Conservation (phyloP, 53 echinoderm and acorn worm genomes). For the Zoroaster sp. region DNA sequence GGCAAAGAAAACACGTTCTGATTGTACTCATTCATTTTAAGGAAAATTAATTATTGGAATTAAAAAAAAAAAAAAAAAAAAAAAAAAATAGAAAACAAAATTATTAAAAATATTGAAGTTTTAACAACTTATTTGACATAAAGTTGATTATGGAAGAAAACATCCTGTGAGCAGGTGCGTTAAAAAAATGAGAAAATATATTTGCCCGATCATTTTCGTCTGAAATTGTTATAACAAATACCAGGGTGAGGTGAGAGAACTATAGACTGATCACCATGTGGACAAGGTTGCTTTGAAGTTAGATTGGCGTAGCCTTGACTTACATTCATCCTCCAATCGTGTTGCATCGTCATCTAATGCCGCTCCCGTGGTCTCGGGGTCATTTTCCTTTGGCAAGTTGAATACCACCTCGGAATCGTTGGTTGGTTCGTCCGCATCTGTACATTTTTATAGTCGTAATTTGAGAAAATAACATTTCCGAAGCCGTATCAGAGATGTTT, state of each 20-base stretch:
- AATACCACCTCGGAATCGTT: constrained; percentile 52
- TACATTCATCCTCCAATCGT: constrained; percentile 43
- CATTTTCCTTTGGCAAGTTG: constrained; percentile 8
- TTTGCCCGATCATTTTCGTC: too few species aligned
- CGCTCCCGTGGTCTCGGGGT: not conserved
- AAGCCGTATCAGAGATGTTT: not conserved
- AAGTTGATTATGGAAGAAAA: too few species aligned
- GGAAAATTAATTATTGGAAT: too few species aligned
- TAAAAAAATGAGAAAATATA: too few species aligned
- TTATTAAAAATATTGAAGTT: too few species aligned
- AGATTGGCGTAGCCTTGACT: not conserved
- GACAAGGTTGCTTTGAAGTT: not conserved
- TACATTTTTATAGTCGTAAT: not conserved
- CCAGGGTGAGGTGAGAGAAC: not conserved
- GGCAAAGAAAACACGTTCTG: too few species aligned
- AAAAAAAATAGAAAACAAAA: too few species aligned
- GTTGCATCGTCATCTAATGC: constrained; percentile 50
- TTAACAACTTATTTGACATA: too few species aligned
- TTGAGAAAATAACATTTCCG: not conserved
- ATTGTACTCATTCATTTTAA: too few species aligned
- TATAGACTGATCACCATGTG: not conserved
- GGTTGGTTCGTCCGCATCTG: constrained; percentile 32
- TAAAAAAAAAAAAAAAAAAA: too few species aligned
- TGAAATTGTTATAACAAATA: too few species aligned
- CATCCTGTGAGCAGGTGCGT: too few species aligned